Conservation (phyloP, 2,797 vertebrate species). For the Morus bassanus region DNA sequence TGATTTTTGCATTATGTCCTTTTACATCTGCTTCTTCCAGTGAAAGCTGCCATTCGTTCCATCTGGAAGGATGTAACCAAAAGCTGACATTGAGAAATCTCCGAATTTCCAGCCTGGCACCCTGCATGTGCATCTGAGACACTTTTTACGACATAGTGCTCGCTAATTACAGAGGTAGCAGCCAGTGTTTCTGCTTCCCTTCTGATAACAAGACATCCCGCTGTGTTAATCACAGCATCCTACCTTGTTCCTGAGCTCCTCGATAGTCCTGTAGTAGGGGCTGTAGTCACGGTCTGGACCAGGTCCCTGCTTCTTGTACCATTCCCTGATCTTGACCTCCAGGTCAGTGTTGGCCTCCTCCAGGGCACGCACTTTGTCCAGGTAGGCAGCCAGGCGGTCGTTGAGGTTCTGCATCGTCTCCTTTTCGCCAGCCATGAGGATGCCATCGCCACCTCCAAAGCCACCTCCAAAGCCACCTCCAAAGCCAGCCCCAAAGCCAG, state of each 20-base stretch:
- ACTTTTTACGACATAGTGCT: neutral
- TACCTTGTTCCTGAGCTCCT: constrained; percentile 78
- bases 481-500: neutral
- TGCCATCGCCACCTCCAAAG: constrained; percentile 1
- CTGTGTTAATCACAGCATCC: neutral
- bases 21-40: neutral
- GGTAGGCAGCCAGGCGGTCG: constrained; percentile 89
- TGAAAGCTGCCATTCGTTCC: neutral
- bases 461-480: neutral
- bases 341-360: constrained; percentile 78
- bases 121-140: neutral
- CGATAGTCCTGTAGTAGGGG: constrained; percentile 77
- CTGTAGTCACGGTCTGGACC: constrained; percentile 82
- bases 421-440: constrained; percentile 80
- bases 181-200: neutral
- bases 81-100: neutral
- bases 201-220: neutral
- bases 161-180: neutral
- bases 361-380: constrained; percentile 91
- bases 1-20: neutral
- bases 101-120: neutral
- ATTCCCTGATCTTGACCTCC: constrained; percentile 84
- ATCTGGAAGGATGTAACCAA: neutral
- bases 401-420: constrained; percentile 97
- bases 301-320: constrained; percentile 82